Evolutionary conservation across 2,797 vertebrate genomes (phyloP).

Genomic region (Chaenodraco wilsoni): DNA sequence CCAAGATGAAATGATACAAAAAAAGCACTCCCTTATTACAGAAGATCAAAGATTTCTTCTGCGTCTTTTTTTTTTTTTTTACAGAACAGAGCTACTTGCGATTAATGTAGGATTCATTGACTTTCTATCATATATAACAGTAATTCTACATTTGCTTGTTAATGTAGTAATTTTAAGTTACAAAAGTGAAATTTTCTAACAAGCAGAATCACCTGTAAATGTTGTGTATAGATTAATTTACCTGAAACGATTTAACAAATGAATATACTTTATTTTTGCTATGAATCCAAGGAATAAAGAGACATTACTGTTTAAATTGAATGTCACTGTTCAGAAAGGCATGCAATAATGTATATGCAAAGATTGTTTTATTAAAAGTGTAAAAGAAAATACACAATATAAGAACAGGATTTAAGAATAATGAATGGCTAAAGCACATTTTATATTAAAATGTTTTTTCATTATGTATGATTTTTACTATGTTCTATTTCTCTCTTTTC

Average conservation of each 20-base stretch:
- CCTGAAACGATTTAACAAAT: slow-evolving; percentile 7
- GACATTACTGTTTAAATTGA: slow-evolving; percentile 13
- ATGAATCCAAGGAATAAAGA: slow-evolving; percentile 10
- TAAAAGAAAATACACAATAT: neutral
- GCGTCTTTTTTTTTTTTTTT: slow-evolving; percentile 27
- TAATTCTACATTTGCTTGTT: slow-evolving; percentile 25
- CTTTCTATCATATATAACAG: slow-evolving; percentile 30
- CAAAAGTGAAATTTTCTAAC: slow-evolving; percentile 2
- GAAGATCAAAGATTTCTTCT: slow-evolving; percentile 26
- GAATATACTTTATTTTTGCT: slow-evolving; percentile 14
- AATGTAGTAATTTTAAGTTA: slow-evolving; percentile 28
- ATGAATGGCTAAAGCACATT: neutral
- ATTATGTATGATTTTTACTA: slow-evolving; percentile 7
- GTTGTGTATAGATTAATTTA: neutral
- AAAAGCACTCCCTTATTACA: slow-evolving; percentile 24
- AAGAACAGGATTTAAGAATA: neutral
- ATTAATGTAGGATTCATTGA: slow-evolving; percentile 32
- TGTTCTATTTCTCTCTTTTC: slow-evolving; percentile 44
- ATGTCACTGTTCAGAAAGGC: neutral
- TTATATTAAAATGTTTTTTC: slow-evolving; percentile 1
- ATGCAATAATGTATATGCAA: slow-evolving; percentile 2
- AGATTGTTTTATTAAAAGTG: neutral
- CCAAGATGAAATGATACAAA: slow-evolving; percentile 49
- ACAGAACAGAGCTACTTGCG: slow-evolving; percentile 23
- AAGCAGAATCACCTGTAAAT: slow-evolving; percentile 13